Evolutionary conservation across 2,113 vertebrate genomes (phyloP).

Genomic region (Neodontobutis hainanensis): DNA sequence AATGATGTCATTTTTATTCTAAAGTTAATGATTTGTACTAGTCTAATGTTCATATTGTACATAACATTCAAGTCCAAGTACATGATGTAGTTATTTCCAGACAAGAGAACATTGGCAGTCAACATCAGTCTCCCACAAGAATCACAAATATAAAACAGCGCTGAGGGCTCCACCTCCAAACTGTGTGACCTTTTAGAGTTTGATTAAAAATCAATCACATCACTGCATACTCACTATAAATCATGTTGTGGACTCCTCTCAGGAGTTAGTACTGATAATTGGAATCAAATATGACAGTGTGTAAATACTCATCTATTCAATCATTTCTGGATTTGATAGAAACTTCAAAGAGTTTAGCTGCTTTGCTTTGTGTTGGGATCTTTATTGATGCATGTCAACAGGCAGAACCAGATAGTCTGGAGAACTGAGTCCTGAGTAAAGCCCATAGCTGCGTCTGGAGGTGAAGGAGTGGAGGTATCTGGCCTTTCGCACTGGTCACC

Average conservation of each 20-base stretch:
- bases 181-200: neutral
- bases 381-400: neutral
- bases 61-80: too few species aligned
- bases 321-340: neutral
- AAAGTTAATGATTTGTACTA: too few species aligned
- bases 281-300: too few species aligned
- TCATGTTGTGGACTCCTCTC: too few species aligned
- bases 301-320: neutral
- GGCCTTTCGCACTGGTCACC: neutral
- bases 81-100: neutral
- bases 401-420: neutral
- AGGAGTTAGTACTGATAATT: too few species aligned
- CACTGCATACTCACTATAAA: too few species aligned
- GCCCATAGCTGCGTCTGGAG: neutral
- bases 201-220: too few species aligned
- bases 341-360: neutral
- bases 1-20: too few species aligned
- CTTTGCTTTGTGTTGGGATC: neutral
- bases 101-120: neutral
- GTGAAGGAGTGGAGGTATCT: neutral
- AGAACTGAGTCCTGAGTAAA: neutral
- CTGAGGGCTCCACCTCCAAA: constrained; percentile 7
- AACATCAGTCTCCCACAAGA: neutral
- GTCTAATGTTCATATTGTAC: too few species aligned
- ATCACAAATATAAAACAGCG: neutral